phyloP scores from a whole-genome alignment of 1,140 invertebrate species.

The Asobara japonica region DNA sequence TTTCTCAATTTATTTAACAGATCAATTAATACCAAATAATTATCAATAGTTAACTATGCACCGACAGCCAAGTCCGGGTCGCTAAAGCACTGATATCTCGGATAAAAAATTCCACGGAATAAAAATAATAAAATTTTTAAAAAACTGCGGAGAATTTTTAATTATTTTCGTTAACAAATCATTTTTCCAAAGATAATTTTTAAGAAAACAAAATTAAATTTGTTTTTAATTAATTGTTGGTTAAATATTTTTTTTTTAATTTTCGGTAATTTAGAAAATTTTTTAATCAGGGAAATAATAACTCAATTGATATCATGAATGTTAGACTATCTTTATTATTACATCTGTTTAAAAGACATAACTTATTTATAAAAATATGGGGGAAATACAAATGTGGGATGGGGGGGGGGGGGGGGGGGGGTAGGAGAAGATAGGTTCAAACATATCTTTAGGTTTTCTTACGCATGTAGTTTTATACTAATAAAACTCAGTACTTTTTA shows the following conservation, averaged over 20 bases:
- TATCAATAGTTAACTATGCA: no score
- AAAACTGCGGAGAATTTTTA: no score
- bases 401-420: constrained; percentile 38
- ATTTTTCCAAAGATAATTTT: background rate
- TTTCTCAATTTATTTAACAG: no score
- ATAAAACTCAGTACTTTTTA: constrained; percentile 68
- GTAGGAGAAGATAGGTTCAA: constrained; percentile 50
- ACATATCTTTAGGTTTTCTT: constrained; percentile 60
- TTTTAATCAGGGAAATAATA: background rate
- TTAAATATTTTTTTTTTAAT: background rate
- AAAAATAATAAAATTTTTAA: no score
- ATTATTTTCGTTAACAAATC: no score
- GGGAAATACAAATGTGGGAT: constrained; percentile 38
- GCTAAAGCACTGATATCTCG: no score
- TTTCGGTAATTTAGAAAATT: no score
- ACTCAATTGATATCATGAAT: constrained; percentile 52
- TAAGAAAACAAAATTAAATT: background rate
- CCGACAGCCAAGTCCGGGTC: no score
- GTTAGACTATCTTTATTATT: constrained; percentile 66
- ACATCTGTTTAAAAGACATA: constrained; percentile 64
- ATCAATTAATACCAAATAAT: no score
- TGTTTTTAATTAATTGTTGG: background rate
- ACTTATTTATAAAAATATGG: constrained; percentile 62
- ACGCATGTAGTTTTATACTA: constrained; percentile 59
- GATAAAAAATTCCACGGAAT: no score